Conservation (phyloP, 2,888 invertebrate genomes). For the Plebejus anna region DNA sequence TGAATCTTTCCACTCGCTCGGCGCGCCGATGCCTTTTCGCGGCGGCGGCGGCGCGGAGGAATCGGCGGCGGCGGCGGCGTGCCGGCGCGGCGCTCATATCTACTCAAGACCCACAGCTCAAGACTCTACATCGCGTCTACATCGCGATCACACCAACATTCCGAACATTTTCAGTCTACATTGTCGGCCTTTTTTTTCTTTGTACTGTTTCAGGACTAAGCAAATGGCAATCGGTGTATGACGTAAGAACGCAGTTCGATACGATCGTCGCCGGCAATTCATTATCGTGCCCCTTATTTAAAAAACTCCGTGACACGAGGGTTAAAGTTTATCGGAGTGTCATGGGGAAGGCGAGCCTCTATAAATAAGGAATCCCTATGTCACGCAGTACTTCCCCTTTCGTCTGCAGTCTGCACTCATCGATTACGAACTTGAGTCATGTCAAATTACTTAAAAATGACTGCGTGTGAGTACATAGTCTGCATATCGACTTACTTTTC, state of each 20-base stretch:
- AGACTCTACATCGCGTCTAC: neutral
- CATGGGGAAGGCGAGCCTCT: conserved; percentile 31
- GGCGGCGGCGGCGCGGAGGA: no score
- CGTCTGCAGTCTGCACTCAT: conserved; percentile 57
- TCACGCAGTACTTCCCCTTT: conserved; percentile 53
- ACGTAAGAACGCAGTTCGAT: conserved; percentile 28
- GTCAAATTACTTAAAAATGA: neutral
- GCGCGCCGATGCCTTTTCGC: no score
- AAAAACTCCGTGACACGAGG: conserved; percentile 34
- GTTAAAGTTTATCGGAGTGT: conserved; percentile 35
- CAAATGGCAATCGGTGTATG: neutral
- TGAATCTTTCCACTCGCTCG: no score
- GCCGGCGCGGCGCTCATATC: no score
- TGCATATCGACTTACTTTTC: neutral
- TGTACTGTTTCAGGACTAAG: neutral
- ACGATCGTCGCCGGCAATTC: conserved; percentile 36
- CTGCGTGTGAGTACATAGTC: neutral
- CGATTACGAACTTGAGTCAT: conserved; percentile 53
- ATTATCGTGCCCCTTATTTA: conserved; percentile 29
- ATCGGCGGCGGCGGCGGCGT: no score
- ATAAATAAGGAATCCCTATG: conserved; percentile 41
- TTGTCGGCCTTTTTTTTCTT: neutral
- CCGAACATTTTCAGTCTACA: no score
- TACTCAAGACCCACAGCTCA: no score
- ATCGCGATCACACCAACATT: neutral